Evolutionary conservation across 1,140 invertebrate species (phyloP).

Genomic region (Varroa destructor): DNA sequence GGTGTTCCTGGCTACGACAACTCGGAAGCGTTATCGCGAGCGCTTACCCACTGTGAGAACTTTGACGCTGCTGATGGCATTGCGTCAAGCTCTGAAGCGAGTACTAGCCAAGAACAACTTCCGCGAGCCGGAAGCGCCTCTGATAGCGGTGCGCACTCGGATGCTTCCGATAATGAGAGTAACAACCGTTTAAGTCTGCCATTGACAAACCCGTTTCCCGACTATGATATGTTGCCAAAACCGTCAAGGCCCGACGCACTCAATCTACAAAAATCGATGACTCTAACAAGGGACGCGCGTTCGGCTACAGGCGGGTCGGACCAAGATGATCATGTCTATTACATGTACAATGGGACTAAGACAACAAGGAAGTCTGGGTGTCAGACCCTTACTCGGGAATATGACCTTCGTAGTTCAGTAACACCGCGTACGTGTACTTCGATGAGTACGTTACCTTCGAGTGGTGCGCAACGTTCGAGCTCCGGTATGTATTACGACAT

Average conservation of each 20-base stretch:
- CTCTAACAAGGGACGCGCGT: slow-evolving; percentile 14
- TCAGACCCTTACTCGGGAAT: slow-evolving; percentile 16
- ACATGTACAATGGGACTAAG: slow-evolving; percentile 22
- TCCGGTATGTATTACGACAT: slow-evolving; percentile 16
- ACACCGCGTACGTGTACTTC: slow-evolving; percentile 11
- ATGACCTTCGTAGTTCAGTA: neutral
- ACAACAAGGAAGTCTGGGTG: slow-evolving; percentile 21
- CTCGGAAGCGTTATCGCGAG: slow-evolving; percentile 6
- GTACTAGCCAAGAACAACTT: slow-evolving; percentile 20
- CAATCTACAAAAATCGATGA: slow-evolving; percentile 25
- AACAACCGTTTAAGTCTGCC: slow-evolving; percentile 21
- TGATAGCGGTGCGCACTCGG: slow-evolving; percentile 21
- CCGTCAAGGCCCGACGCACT: neutral
- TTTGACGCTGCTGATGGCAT: slow-evolving; percentile 15
- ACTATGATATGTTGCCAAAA: slow-evolving; percentile 21
- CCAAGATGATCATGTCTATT: slow-evolving; percentile 18
- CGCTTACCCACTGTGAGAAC: neutral
- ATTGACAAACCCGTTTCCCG: slow-evolving; percentile 17
- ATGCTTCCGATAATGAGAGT: slow-evolving; percentile 20
- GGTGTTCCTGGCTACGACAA: slow-evolving; percentile 9
- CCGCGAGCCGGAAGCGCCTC: slow-evolving; percentile 22
- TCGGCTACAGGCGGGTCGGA: neutral
- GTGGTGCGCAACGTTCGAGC: neutral
- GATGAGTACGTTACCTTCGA: neutral
- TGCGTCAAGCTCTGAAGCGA: slow-evolving; percentile 7